These are phyloP conservation scores for Porphyrio hochstetteri DNA, from an alignment of 2,113 vertebrate genomes.

Conservation along the genomic window DNA sequence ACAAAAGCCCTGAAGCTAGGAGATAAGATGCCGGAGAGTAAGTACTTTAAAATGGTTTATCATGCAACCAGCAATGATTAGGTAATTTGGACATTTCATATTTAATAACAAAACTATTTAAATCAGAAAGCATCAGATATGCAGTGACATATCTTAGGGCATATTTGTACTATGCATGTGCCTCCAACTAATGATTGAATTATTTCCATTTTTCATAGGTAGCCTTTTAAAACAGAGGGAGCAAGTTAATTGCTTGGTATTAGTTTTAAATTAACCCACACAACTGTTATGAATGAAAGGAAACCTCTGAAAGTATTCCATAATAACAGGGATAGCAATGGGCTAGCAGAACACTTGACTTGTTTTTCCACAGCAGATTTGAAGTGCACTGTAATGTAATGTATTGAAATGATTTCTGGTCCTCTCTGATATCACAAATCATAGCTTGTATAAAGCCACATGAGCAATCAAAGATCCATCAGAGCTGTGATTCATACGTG, in stretches of 20 bases:
- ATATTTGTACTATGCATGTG: conserved; percentile 36
- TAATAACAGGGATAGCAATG: conserved; percentile 29
- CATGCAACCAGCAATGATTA: conserved; percentile 87
- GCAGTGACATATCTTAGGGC: conserved; percentile 1
- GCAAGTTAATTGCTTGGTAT: conserved; percentile 35
- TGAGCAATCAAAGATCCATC: conserved; percentile 69
- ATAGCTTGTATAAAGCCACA: conserved; percentile 51
- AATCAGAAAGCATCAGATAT: conserved; percentile 78
- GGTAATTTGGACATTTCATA: conserved; percentile 84
- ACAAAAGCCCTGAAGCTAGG: conserved; percentile 79
- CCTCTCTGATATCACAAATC: conserved; percentile 62
- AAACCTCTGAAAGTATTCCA: background rate
- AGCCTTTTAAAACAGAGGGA: conserved; percentile 75
- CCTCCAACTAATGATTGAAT: conserved; percentile 32
- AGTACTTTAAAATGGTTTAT: conserved; percentile 87
- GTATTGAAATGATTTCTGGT: conserved; percentile 69
- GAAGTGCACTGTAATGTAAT: conserved; percentile 44
- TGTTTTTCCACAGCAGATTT: conserved; percentile 51
- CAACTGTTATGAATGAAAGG: conserved; percentile 31
- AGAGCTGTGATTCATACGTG: conserved; percentile 15
- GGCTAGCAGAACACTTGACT: conserved; percentile 28
- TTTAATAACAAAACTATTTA: conserved; percentile 86
- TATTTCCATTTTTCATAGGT: conserved; percentile 80
- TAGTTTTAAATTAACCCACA: conserved; percentile 70
- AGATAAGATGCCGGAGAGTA: conserved; percentile 81